A percentile compares a stretch with the other conserved stretches of the same genome.
Conservation (phyloP, 2,888 invertebrate species). For the Ditylenchus weischeri region DNA sequence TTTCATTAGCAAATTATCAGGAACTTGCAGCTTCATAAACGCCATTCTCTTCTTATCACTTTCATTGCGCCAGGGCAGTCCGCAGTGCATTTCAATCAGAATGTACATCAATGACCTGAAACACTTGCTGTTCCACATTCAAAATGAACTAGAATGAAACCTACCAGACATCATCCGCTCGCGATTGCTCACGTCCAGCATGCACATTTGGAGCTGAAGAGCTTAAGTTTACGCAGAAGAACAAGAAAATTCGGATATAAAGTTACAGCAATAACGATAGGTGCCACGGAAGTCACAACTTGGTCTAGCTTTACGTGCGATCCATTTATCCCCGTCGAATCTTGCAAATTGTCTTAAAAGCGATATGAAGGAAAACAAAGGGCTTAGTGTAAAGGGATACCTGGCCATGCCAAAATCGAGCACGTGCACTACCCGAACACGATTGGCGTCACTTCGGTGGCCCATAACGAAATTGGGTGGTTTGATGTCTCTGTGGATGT, state of each 20-base stretch:
- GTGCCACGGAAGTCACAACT: slow-evolving; percentile 53
- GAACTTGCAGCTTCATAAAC: slow-evolving; percentile 36
- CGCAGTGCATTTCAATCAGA: slow-evolving; percentile 66
- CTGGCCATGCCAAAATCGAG: slow-evolving; percentile 47
- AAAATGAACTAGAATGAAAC: too few relatives aligned
- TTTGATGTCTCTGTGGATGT: slow-evolving; percentile 38
- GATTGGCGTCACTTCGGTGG: slow-evolving; percentile 34
- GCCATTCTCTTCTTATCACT: slow-evolving; percentile 34
- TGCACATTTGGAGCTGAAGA: slow-evolving; percentile 40
- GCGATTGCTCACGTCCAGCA: slow-evolving; percentile 42
- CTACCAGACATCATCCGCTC: slow-evolving; percentile 31
- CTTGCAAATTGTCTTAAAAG: not conserved
- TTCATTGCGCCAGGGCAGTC: slow-evolving; percentile 48
- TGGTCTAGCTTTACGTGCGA: slow-evolving; percentile 41
- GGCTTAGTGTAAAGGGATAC: not conserved
- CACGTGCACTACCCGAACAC: slow-evolving; percentile 42
- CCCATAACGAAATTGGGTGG: slow-evolving; percentile 45
- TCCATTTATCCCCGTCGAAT: slow-evolving; percentile 28
- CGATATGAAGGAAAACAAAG: too few relatives aligned
- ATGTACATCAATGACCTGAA: slow-evolving; percentile 28
- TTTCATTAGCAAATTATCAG: slow-evolving; percentile 32
- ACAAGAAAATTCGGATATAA: too few relatives aligned
- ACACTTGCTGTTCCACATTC: too few relatives aligned
- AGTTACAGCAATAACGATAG: slow-evolving; percentile 40
- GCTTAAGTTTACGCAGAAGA: too few relatives aligned